Base-by-base conservation (phyloP, 2,113 vertebrate genomes). In the Cyanistes caeruleus region DNA sequence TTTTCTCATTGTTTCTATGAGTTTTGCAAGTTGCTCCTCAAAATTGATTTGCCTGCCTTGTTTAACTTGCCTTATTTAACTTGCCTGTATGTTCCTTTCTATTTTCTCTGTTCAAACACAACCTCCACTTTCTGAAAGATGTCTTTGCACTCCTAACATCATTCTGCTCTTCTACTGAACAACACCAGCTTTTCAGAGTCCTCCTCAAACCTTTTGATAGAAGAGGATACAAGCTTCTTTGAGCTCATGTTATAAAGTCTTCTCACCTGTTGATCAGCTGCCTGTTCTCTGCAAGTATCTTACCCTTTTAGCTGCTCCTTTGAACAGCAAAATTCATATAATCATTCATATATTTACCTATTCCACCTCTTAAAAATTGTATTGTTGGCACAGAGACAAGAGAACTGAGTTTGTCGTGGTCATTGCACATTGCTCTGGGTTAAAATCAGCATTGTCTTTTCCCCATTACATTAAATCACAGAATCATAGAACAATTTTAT, bases 51-150 rank as follows among this genome's bases (percentile, higher is more conserved):
- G 84, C 73, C 75, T 92, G 64, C 60, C 86, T 77, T 90, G 83
- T 96, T 94, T 93, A 85, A 90, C 81, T 84, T 87, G 64, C 55
- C 59, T 84, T 84, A 64, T 90, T 95, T 97, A 94, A 91, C 55
- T 89, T 67, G 44, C 70, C 28, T 18, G 35, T 30, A 68, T 48
- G 60, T 12, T 81, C 68, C 86, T 73, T 83, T 80, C 55, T 90
- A 25, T 95, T 92, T 89, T 39, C 68, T 63, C 73, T 75, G n/a
- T 81, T 92, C 80, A 96, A 75, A 95, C 52, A 84, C 21, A 68
- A 81, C 80, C 91, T 95, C 86, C 23, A 18, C 59, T 86, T 94
- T 74, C 59, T 70, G 43, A 77, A 87, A 74, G 63, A 55, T 52
- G 33, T 64, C 86, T 74, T 89, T 92, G 90, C 52, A 55, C 64